Evolutionary conservation across 2,113 vertebrate species (phyloP), one percentile per base, ranked within the genome.

Genomic region (Catagonus wagneri): DNA sequence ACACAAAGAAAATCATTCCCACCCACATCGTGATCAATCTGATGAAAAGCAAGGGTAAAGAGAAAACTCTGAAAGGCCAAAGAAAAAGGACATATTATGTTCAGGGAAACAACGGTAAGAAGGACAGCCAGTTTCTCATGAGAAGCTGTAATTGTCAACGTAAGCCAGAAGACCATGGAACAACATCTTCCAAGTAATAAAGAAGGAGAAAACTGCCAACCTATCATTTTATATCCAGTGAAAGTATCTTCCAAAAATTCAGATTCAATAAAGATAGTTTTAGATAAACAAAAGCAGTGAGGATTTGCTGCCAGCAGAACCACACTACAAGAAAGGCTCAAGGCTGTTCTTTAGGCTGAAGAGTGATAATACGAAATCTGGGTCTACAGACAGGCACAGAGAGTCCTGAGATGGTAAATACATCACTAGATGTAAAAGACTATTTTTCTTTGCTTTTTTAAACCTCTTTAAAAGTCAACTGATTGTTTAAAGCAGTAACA

Each of bases 381-480:
- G 84, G 85, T 12, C 65, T 66, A 69, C 0, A 69, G 84, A 66
- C 68, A 88, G 4, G 34, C 12, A 27, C 0, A 15, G 27, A 83
- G 52, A 68, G 4, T 44, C 34, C 65, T 23, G 29, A 92, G 56
- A 63, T 36, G 60, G 34, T 6, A 89, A 39, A 34, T 20, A 8
- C 11, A 25, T 61, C 25, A 36, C 7, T 32, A 44, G 54, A 25
- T 60, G 22, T 27, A 63, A 76, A 87, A n/a, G 14, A 58, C 14
- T 9, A 66, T 54, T 88, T 78, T 50, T 81, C 23, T 74, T 65
- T 76, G 23, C 68, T 61, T 75, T 75, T 52, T 80, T 52, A 72
- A 66, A 79, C 65, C 81, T 87, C 44, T 81, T 96, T 75, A 81
- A 87, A 87, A 91, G 75, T 63, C 69, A 83, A 36, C 19, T 56